Evolutionary conservation across 2,113 vertebrate genomes (phyloP), one percentile per base, ranked within the genome.

Genomic region (Scophthalmus maximus): DNA sequence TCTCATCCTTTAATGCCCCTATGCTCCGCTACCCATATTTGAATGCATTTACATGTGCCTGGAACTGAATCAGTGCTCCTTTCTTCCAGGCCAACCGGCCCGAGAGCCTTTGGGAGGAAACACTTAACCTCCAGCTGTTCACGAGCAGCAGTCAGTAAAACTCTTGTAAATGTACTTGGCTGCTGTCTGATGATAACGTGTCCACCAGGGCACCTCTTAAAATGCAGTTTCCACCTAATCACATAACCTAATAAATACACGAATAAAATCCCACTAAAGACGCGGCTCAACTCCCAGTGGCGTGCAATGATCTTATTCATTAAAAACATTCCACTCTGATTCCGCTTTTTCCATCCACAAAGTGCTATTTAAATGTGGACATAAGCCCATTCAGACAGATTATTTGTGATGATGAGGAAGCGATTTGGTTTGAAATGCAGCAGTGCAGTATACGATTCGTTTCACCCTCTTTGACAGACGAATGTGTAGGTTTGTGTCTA

Each of bases 81-180:
- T 30, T 59, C 72, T 23, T 9, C 1, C 4, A 50, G 34, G 34
- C 56, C 27, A 57, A 2, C 25, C 51, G 44, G 12, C 56, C 71
- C 9, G 26, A 40, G 55, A 32, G 51, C 30, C 57, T 40, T 22
- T 72, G 81, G 66, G 66, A 62, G 38, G n/a, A 69, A 76, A 59
- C 74, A 63, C 68, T 79, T 76, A 60, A 75, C 81, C 62, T 73
- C 58, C 75, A 66, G 60, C 64, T 73, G 59, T 53, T 68, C 34
- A 22, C 1, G 1, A 27, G 34, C 36, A 66, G 51, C 50, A 73
- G 44, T 26, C 51, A 26, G 66, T 56, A 42, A 8, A 72, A 75
- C 52, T 46, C 36, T n/a, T 65, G 46, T 49, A 72, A 69, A 73
- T 79, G n/a, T 10, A 38, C 27, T 26, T 40, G 50, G 67, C 55